Evolutionary conservation across 2,113 vertebrate species (phyloP), one percentile per base, ranked within the genome.

Genomic region (Stomatorhinus ivindoensis): DNA sequence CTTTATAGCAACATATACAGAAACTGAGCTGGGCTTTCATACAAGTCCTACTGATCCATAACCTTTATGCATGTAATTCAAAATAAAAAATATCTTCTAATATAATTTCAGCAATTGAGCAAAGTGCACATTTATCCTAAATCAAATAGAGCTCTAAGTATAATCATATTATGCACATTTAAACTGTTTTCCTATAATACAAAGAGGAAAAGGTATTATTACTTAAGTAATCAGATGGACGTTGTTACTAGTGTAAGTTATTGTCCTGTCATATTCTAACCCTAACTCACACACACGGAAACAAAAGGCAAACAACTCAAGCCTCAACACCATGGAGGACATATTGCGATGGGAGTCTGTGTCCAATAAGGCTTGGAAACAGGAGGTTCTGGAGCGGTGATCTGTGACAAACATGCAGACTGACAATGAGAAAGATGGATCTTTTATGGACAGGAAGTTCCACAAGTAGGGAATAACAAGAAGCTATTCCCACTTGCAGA

Each of bases 1-100:
- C 76, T 73, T 87, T 87, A 89, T n/a, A 53, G 58, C 85, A 87
- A 87, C 85, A 87, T 90, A 53, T 90, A 86, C 85, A 90, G 85
- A 87, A 85, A 86, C 85, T 5, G 21, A 89, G 53, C 17, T 48
- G 58, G 46, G 83, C 61, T n/a, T 87, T 87, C 73, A 47, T 90
- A 90, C 85, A 90, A 53, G 58, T 76, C 46, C 65, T 87, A 90
- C 84, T 76, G 48, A 48, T 90, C 85, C 11, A 47, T 61, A 87
- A 39, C 6, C 82, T 47, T 87, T 42, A 69, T 80, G 76, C 87
- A 76, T 87, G 86, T 53, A 90, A 90, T 87, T 87, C 65, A 87
- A 90, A 90, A 51, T 87, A 42, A 87, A 55, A 90, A 87, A 90
- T 87, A 76, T 90, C 47, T 53, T 50, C 42, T 58, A 46, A 80